A percentile compares a stretch with the other conserved stretches of the same genome.
These are phyloP conservation scores for Bursaphelenchus okinawaensis DNA, from an alignment of 2,888 invertebrate genomes.

Conservation along the genomic window DNA sequence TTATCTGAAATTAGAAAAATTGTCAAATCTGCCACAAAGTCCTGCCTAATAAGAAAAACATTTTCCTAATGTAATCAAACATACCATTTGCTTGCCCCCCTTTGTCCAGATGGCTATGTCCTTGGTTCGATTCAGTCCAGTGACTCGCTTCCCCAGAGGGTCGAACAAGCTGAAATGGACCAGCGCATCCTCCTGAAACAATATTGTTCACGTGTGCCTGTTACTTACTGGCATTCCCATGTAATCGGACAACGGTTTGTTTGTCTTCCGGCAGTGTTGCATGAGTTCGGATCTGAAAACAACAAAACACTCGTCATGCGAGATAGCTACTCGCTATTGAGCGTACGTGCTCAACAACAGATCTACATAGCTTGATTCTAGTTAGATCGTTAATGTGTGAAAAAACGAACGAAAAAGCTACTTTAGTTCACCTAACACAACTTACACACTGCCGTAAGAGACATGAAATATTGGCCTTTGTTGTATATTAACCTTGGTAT, in stretches of 20 bases:
- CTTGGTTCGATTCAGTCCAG: conserved; percentile 43
- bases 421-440: neutral
- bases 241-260: conserved; percentile 2
- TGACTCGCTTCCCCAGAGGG: conserved; percentile 37
- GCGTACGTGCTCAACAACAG: too few relatives aligned
- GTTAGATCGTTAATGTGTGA: too few relatives aligned
- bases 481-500: conserved; percentile 27
- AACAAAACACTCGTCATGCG: neutral
- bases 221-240: conserved; percentile 17
- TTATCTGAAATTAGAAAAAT: too few relatives aligned
- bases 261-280: conserved; percentile 10
- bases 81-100: conserved; percentile 18
- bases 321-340: too few relatives aligned
- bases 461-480: conserved; percentile 47
- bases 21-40: neutral
- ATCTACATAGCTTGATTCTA: too few relatives aligned
- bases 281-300: conserved; percentile 23
- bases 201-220: neutral
- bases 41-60: neutral
- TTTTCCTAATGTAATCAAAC: neutral
- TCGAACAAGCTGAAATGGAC: conserved; percentile 41
- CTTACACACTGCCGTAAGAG: conserved; percentile 15
- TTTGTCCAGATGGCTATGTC: conserved; percentile 43
- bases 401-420: conserved; percentile 10
- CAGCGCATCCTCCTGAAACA: conserved; percentile 21